These are phyloP conservation scores for Hemicentrotus pulcherrimus DNA, from an alignment of 35 echinoderm and acorn worm species.

Conservation along the genomic window DNA sequence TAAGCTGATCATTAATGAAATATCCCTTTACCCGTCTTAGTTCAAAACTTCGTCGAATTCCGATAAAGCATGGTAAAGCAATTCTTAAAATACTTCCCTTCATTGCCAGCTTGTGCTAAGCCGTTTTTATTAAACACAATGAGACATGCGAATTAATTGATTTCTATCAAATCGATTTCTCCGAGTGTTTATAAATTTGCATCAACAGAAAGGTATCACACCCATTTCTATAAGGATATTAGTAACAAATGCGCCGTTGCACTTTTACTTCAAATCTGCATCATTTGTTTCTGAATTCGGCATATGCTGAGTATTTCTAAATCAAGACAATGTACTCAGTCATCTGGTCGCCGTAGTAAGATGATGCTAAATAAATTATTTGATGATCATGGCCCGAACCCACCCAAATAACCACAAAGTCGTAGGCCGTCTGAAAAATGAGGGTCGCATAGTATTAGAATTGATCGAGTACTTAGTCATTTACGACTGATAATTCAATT, in stretches of 20 bases:
- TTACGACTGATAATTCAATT: conserved; percentile 50
- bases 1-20: no score
- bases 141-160: background rate
- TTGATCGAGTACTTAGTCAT: background rate
- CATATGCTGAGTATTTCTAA: background rate
- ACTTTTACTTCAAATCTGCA: background rate
- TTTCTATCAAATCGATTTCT: no score
- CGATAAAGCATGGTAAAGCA: no score
- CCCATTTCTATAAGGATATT: background rate
- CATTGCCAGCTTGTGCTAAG: background rate
- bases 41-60: no score
- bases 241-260: background rate
- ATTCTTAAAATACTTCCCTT: no score
- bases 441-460: background rate
- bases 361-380: background rate
- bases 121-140: background rate
- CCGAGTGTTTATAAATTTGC: no score
- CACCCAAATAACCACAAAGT: background rate
- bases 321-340: background rate
- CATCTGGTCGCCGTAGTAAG: background rate
- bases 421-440: background rate
- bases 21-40: no score
- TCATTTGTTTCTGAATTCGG: background rate
- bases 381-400: background rate
- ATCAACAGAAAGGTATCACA: background rate